A percentile compares a stretch with the other conserved stretches of the same genome.
phyloP scores from a whole-genome alignment of 2,888 invertebrate genomes.

The Dendrolimus houi region DNA sequence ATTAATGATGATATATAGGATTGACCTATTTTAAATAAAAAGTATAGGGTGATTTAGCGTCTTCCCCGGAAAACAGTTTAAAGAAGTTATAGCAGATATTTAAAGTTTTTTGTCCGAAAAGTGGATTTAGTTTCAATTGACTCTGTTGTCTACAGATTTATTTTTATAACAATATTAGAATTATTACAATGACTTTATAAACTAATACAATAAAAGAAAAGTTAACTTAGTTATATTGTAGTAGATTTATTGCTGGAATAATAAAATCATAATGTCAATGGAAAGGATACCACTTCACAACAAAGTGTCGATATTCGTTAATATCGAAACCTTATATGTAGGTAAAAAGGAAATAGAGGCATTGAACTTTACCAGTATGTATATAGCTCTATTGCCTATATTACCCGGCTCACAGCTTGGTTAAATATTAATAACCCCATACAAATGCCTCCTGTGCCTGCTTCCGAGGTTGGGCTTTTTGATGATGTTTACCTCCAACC shows the following conservation, averaged over 20 bases:
- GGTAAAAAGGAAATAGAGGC: slow-evolving; percentile 11
- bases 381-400: slow-evolving; percentile 35
- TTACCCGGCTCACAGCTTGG: slow-evolving; percentile 45
- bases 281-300: neutral
- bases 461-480: slow-evolving; percentile 53
- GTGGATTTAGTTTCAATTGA: too few relatives aligned
- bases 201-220: too few relatives aligned
- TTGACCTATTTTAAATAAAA: too few relatives aligned
- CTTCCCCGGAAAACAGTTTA: too few relatives aligned
- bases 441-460: slow-evolving; percentile 49
- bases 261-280: neutral
- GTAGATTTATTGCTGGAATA: neutral
- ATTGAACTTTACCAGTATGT: slow-evolving; percentile 30
- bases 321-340: neutral
- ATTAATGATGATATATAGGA: too few relatives aligned
- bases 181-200: too few relatives aligned
- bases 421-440: slow-evolving; percentile 69
- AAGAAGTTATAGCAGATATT: too few relatives aligned
- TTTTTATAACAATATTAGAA: too few relatives aligned
- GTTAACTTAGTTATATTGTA: too few relatives aligned
- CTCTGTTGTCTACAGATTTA: too few relatives aligned
- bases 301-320: neutral
- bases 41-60: too few relatives aligned
- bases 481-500: slow-evolving; percentile 55
- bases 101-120: too few relatives aligned